These are phyloP conservation scores for Leptestheria dahalacensis DNA, from an alignment of 1,140 invertebrate species.

Conservation along the genomic window DNA sequence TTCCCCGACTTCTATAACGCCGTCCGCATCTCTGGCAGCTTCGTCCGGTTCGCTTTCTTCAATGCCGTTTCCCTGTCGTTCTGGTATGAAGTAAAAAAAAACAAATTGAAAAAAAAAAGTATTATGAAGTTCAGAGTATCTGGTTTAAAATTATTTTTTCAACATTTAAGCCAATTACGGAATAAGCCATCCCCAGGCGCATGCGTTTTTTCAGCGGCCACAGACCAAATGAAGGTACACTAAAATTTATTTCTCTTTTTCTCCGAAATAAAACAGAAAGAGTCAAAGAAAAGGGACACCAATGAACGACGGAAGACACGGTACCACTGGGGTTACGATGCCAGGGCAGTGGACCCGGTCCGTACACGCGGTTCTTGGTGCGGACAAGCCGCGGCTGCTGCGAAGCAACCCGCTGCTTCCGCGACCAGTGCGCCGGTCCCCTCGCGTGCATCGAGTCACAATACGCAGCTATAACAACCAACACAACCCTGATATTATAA, in stretches of 20 bases:
- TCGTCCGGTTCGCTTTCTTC: conserved; percentile 36
- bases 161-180: too few relatives aligned
- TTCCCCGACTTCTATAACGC: conserved; percentile 78
- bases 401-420: neutral
- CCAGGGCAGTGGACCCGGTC: conserved; percentile 6
- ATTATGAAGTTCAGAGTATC: too few relatives aligned
- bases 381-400: conserved; percentile 4
- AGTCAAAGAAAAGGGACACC: neutral
- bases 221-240: too few relatives aligned
- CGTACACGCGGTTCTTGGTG: conserved; percentile 9
- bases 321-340: neutral
- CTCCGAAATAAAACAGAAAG: neutral
- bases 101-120: too few relatives aligned
- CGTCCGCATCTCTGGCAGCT: conserved; percentile 45
- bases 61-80: conserved; percentile 16
- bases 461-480: neutral
- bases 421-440: neutral
- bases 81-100: conserved; percentile 16
- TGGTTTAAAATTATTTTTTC: too few relatives aligned
- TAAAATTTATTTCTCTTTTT: neutral
- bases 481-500: too few relatives aligned
- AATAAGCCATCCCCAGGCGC: too few relatives aligned
- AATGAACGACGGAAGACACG: neutral
- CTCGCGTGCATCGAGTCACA: neutral
- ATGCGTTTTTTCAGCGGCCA: too few relatives aligned